A percentile compares a stretch with the other conserved stretches of the same genome.
Evolutionary conservation across 2,797 vertebrate genomes (phyloP).

Genomic region (Gymnodraco acuticeps): DNA sequence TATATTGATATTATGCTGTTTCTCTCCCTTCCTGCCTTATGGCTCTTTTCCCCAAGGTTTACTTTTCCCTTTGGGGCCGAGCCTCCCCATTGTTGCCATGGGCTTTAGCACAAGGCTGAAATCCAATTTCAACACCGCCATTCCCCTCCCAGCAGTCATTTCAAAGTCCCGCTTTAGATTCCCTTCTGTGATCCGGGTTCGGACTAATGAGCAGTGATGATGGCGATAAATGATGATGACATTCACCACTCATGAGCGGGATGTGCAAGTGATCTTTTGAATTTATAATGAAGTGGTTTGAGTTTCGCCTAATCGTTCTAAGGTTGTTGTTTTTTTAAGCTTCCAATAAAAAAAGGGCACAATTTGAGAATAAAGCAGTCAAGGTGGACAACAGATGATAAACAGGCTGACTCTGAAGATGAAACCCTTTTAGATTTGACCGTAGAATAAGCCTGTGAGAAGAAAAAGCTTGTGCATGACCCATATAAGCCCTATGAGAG

Average conservation of each 20-base stretch:
- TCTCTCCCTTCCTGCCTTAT: conserved; percentile 11
- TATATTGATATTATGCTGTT: conserved; percentile 11
- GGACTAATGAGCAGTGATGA: conserved; percentile 41
- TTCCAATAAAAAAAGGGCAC: background rate
- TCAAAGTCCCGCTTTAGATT: conserved; percentile 44
- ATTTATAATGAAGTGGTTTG: conserved; percentile 35
- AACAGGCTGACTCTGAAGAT: conserved; percentile 8
- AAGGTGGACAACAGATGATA: conserved; percentile 12
- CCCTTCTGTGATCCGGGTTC: conserved; percentile 30
- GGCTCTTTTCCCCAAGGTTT: conserved; percentile 36
- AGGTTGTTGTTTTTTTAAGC: background rate
- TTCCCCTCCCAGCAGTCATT: conserved; percentile 45
- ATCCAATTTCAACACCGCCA: conserved; percentile 63
- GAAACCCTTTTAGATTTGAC: conserved; percentile 16
- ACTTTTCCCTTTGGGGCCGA: conserved; percentile 38
- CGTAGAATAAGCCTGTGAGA: conserved; percentile 14
- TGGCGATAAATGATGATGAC: conserved; percentile 44
- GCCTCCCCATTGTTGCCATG: conserved; percentile 55
- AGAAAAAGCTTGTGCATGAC: conserved; percentile 43
- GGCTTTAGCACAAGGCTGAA: conserved; percentile 48
- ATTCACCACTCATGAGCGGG: conserved; percentile 20
- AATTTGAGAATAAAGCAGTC: background rate
- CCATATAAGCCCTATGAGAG: conserved; percentile 51
- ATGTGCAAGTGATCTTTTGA: conserved; percentile 27
- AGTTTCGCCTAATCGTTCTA: background rate